Evolutionary conservation across 1,140 invertebrate species (phyloP).

Genomic region (Zophobas morio): DNA sequence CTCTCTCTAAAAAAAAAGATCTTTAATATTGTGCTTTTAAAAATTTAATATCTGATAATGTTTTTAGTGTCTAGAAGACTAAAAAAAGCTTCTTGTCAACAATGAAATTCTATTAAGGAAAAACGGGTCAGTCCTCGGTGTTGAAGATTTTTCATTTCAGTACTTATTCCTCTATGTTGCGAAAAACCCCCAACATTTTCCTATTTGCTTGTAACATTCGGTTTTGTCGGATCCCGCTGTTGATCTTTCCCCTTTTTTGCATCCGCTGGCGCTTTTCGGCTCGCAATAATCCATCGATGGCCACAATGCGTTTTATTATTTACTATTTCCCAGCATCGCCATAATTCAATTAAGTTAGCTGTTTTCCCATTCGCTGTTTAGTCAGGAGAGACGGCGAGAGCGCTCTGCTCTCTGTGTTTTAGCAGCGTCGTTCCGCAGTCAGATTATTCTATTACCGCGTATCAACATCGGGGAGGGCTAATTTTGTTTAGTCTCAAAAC

Average conservation of each 20-base stretch:
- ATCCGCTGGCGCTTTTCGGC: conserved; percentile 7
- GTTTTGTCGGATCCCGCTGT: background rate
- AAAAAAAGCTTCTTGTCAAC: background rate
- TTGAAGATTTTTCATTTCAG: no score
- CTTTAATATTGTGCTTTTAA: no score
- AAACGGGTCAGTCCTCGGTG: no score
- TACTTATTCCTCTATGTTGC: no score
- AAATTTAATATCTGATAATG: no score
- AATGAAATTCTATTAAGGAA: background rate
- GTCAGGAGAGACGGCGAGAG: conserved; percentile 47
- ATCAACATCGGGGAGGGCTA: conserved; percentile 68
- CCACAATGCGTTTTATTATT: conserved; percentile 56
- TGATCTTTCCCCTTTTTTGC: background rate
- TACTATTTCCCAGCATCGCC: conserved; percentile 50
- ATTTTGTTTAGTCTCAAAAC: conserved; percentile 69
- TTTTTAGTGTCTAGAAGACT: no score
- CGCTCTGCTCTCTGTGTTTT: conserved; percentile 1
- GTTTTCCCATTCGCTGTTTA: conserved; percentile 56
- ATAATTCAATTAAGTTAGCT: conserved; percentile 62
- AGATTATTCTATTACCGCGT: conserved; percentile 70
- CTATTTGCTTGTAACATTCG: no score
- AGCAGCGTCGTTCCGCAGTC: conserved; percentile 57
- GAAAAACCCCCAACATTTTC: no score
- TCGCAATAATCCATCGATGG: conserved; percentile 53
- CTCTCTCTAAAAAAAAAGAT: no score